phyloP scores from a whole-genome alignment of 2,113 vertebrate species.

The Lichenostomus cassidix region DNA sequence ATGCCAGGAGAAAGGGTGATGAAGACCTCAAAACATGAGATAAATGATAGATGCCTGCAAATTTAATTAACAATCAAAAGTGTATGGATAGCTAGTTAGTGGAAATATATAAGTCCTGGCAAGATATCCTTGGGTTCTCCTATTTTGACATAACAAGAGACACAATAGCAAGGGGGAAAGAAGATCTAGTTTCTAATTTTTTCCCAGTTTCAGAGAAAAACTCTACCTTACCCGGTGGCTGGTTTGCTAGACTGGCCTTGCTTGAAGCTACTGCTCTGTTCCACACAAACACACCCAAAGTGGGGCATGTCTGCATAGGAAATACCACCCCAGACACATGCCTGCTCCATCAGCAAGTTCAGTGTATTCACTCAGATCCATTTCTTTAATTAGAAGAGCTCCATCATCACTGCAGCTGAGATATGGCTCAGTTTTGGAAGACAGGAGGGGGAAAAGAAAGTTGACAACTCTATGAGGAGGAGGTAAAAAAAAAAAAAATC shows the following conservation, averaged over 20 bases:
- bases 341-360: neutral
- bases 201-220: neutral
- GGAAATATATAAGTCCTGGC: neutral
- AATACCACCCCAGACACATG: neutral
- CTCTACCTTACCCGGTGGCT: fast-evolving
- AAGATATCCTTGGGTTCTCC: neutral
- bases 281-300: neutral
- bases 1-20: neutral
- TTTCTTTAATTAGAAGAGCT: neutral
- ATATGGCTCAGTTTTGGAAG: neutral
- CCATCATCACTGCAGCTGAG: neutral
- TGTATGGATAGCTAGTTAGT: neutral
- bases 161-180: neutral
- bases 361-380: fast-evolving
- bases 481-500: neutral
- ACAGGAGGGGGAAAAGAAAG: neutral
- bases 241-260: neutral
- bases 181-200: neutral
- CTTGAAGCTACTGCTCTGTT: neutral
- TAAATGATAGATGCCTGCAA: neutral
- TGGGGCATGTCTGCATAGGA: neutral
- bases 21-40: neutral
- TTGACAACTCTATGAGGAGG: neutral
- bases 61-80: conserved; percentile 3
- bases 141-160: neutral